phyloP scores from a whole-genome alignment of 2,113 vertebrate species.

The Siniperca chuatsi region DNA sequence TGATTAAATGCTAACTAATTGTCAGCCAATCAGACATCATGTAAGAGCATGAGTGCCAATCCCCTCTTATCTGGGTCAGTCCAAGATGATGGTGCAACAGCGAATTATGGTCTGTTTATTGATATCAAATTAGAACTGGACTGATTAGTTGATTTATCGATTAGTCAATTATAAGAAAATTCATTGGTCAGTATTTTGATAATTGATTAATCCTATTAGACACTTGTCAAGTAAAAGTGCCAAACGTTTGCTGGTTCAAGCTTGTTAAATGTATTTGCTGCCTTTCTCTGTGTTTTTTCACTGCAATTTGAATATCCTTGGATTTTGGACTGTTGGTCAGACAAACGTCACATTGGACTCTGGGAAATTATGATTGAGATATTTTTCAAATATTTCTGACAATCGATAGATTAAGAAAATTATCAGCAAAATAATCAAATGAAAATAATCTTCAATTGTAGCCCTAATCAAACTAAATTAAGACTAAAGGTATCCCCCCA shows the following conservation, averaged over 20 bases:
- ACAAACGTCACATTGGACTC: background rate
- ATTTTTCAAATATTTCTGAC: background rate
- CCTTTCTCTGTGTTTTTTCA: background rate
- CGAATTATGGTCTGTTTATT: background rate
- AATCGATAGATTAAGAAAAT: background rate
- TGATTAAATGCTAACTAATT: background rate
- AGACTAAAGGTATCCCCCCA: background rate
- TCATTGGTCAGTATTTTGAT: background rate
- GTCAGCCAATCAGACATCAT: background rate
- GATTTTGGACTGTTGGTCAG: background rate
- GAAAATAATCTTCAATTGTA: background rate
- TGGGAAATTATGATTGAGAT: background rate
- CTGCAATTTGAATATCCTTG: background rate
- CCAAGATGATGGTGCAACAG: background rate
- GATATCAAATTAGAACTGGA: background rate
- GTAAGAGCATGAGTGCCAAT: background rate
- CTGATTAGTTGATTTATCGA: background rate
- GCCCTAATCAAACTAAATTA: background rate
- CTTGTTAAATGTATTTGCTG: background rate
- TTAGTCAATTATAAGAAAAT: background rate
- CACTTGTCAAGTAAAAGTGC: background rate
- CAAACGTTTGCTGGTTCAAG: background rate
- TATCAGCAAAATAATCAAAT: background rate
- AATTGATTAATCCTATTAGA: background rate
- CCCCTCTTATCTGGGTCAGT: background rate